These are phyloP conservation scores for Calcarius lapponicus DNA, from an alignment of 2,797 vertebrate genomes.

Conservation along the genomic window DNA sequence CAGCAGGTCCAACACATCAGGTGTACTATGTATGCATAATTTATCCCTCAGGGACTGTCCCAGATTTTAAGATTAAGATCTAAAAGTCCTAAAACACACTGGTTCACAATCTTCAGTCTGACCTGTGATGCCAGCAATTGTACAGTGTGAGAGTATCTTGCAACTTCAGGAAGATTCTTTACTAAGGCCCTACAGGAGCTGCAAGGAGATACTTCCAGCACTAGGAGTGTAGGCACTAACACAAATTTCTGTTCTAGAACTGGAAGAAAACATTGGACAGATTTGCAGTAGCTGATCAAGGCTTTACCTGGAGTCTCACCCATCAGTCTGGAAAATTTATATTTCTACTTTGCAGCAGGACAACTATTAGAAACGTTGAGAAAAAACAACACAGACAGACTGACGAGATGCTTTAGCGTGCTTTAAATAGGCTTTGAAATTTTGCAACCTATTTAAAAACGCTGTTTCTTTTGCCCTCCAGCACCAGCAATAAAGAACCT, in stretches of 20 bases:
- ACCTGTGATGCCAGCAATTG: background rate
- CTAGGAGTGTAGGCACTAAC: background rate
- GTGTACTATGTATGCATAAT: background rate
- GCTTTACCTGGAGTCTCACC: background rate
- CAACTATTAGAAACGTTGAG: fast-evolving
- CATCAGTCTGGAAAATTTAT: background rate
- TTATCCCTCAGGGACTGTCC: background rate
- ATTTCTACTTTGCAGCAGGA: background rate
- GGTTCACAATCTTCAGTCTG: background rate
- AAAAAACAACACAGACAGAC: background rate
- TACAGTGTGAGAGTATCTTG: background rate
- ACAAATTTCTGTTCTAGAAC: background rate
- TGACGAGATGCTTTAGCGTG: background rate
- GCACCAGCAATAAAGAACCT: background rate
- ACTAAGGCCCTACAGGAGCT: background rate
- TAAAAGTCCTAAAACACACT: background rate
- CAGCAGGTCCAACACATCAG: background rate
- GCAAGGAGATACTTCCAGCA: background rate
- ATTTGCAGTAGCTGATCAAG: background rate
- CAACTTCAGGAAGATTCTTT: background rate
- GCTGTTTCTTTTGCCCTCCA: background rate
- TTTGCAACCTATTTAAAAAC: background rate
- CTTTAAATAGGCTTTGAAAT: background rate
- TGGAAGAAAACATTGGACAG: background rate
- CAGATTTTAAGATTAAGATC: background rate